These are phyloP conservation scores for Sebastes flavidus DNA, from an alignment of 2,797 vertebrate genomes.

Conservation along the genomic window DNA sequence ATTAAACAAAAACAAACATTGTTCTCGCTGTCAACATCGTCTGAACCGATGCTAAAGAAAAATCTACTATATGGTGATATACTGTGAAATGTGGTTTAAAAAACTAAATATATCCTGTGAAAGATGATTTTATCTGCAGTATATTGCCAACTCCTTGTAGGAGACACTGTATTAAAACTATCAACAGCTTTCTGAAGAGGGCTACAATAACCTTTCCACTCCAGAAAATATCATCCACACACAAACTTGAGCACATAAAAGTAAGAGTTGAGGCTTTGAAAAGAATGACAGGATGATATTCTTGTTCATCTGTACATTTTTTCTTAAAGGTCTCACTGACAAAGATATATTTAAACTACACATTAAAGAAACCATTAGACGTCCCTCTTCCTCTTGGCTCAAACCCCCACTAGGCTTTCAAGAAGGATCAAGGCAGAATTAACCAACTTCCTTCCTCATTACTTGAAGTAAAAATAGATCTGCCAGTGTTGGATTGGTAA, in stretches of 20 bases:
- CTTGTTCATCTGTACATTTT: constrained; percentile 40
- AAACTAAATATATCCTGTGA: not conserved
- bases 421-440: constrained; percentile 75
- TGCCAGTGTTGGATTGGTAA: constrained; percentile 68
- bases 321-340: constrained; percentile 43
- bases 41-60: not conserved
- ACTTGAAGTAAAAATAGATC: constrained; percentile 78
- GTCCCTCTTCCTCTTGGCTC: constrained; percentile 46
- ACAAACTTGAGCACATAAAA: constrained; percentile 17
- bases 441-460: constrained; percentile 78
- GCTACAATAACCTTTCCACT: constrained; percentile 9
- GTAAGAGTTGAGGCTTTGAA: constrained; percentile 19
- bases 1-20: not conserved
- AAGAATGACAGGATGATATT: constrained; percentile 29
- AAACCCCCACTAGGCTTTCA: constrained; percentile 66
- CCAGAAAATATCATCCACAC: not conserved
- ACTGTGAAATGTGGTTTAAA: not conserved
- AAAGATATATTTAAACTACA: constrained; percentile 67
- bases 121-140: not conserved
- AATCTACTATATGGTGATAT: too few species aligned
- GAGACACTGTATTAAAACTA: not conserved
- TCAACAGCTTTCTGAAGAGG: not conserved
- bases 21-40: not conserved
- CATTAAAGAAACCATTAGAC: constrained; percentile 71
- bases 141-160: not conserved